A percentile compares a stretch with the other conserved stretches of the same genome.
phyloP scores from a whole-genome alignment of 2,113 vertebrate genomes.

The Cavia aperea region DNA sequence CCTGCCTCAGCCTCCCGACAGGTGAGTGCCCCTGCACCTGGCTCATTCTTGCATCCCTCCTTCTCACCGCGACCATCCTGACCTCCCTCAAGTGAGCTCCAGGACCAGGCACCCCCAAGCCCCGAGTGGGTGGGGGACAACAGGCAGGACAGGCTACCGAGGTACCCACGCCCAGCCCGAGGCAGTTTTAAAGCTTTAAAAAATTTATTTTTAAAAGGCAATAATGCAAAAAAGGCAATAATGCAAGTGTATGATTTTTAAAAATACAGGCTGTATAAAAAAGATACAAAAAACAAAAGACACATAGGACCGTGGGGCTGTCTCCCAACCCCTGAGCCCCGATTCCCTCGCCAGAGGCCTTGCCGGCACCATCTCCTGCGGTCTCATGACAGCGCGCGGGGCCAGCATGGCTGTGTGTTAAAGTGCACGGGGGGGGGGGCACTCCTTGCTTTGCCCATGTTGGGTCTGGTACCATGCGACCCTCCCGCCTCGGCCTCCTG shows the following conservation, averaged over 20 bases:
- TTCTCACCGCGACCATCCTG: too few species aligned
- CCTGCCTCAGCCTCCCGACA: background rate
- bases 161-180: too few species aligned
- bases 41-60: background rate
- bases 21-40: background rate
- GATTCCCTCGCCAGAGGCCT: background rate
- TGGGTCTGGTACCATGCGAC: background rate
- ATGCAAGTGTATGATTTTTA: background rate
- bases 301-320: background rate
- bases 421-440: too few species aligned
- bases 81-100: accelerated
- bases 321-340: background rate
- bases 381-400: background rate
- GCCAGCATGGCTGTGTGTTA: too few species aligned
- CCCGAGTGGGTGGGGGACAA: background rate
- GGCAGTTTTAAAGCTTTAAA: background rate
- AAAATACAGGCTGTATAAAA: background rate
- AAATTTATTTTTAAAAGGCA: conserved; percentile 14
- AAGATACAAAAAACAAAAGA: background rate
- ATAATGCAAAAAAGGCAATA: background rate
- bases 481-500: background rate
- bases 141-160: background rate
- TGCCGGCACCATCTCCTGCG: background rate
- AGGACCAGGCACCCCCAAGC: background rate
- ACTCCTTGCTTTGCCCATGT: background rate